Evolutionary conservation across 2,888 invertebrate species (phyloP), one percentile per base, ranked within the genome.

Genomic region (Leptopilina syphax): DNA sequence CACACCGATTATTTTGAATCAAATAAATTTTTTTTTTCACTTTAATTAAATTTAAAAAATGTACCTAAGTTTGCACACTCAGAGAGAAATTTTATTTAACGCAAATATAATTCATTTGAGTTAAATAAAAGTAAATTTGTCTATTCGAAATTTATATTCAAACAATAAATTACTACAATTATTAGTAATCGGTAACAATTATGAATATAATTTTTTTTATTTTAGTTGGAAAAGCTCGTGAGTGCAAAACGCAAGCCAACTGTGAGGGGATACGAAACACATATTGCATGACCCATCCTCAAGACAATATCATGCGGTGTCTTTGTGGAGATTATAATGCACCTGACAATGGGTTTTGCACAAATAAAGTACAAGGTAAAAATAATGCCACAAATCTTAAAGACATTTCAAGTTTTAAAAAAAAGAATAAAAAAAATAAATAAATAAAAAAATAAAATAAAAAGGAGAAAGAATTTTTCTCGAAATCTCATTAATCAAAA

Each of bases 241-340:
- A 94, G 77, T 96, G 96, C 87, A 92, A 90, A 54, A 91, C 93
- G 27, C 94, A 95, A 83, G 92, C 93, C 1, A 95, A 96, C 76
- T 96, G 96, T 86, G 93, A 93, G 0, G 94, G 94, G 1, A 95
- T 95, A 85, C 93, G 93, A 86, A 93, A 94, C 84, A 94, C 95
- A 1, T 95, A 95, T 24, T 96, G 96, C 84, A 94, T 95, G 12
- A 92, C 94, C 78, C 95, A 95, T 54, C 93, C 93, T 73, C 93
- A 93, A 84, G 95, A 96, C 86, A 92, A 93, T 1, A 93, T 93
- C 83, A 93, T 93, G 18, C 93, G 95, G 7, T 96, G 96, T 85
- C 93, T 96, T 0, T 96, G 96, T 82, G 95, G 95, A 0, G 95
- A 96, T 91, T 95, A 95, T 90, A 92, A 93, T 3, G 93, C 95